Evolutionary conservation across 1,140 invertebrate genomes (phyloP).

Genomic region (Anastrepha obliqua): DNA sequence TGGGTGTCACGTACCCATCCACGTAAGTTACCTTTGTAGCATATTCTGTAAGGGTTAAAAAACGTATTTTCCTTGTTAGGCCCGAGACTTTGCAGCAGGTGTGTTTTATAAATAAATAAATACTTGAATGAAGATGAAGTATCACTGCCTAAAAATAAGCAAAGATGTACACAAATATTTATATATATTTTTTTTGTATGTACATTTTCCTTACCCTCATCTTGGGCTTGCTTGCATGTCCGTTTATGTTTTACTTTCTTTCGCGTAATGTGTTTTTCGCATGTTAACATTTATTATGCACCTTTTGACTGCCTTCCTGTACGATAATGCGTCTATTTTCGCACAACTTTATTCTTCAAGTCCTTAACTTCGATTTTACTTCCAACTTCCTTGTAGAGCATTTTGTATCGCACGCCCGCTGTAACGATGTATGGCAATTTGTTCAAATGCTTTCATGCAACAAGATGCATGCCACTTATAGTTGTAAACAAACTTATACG

Average conservation of each 20-base stretch:
- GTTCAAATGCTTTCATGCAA: background rate
- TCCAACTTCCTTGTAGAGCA: background rate
- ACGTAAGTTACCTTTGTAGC: too few species aligned
- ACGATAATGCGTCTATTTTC: background rate
- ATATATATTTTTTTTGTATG: too few species aligned
- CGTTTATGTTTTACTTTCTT: background rate
- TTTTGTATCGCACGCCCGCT: background rate
- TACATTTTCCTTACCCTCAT: too few species aligned
- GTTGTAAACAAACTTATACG: background rate
- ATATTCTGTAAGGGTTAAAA: too few species aligned
- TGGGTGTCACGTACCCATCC: too few species aligned
- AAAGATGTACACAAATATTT: too few species aligned
- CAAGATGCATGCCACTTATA: background rate
- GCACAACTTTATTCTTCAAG: background rate
- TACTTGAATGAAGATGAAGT: too few species aligned
- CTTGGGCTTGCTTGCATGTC: background rate
- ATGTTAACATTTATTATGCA: background rate
- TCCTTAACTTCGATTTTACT: background rate
- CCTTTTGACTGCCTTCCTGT: background rate
- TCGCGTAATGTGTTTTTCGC: background rate
- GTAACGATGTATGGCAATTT: background rate
- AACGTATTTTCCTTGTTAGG: too few species aligned
- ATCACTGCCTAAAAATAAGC: too few species aligned
- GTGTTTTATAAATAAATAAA: too few species aligned
- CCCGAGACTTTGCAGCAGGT: too few species aligned